Evolutionary conservation across 1,140 invertebrate genomes (phyloP).

Genomic region (Yoshiicerus persimilis): DNA sequence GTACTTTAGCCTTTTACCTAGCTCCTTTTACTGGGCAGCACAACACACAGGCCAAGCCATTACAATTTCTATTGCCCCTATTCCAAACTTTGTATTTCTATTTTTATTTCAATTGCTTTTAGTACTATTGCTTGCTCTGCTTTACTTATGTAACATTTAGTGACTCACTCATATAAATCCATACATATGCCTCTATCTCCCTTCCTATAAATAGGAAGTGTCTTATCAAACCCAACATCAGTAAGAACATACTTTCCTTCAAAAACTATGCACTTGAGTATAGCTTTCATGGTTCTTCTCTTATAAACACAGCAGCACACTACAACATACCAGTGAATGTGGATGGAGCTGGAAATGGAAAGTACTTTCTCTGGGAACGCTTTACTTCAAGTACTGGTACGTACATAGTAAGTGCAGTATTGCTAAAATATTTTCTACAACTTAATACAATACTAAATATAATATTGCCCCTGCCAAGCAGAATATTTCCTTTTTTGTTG

Average conservation of each 20-base stretch:
- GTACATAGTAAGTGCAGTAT: too few relatives aligned
- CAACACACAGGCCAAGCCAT: not conserved
- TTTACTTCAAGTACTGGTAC: too few relatives aligned
- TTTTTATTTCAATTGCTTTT: slow-evolving; percentile 7
- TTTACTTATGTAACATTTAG: not conserved
- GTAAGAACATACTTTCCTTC: not conserved
- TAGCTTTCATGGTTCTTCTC: not conserved
- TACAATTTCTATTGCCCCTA: not conserved
- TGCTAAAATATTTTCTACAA: not conserved
- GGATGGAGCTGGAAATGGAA: too few relatives aligned
- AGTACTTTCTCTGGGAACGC: too few relatives aligned
- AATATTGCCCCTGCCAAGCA: not conserved
- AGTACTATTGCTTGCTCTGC: not conserved
- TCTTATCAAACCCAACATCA: not conserved
- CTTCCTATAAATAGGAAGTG: not conserved
- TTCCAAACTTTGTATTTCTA: not conserved
- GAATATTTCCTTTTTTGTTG: too few relatives aligned
- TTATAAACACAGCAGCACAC: too few relatives aligned
- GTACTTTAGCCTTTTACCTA: not conserved
- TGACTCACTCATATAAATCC: not conserved
- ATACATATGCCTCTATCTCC: not conserved
- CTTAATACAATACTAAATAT: not conserved
- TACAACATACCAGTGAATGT: too few relatives aligned
- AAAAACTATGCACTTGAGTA: not conserved
- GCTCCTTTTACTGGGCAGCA: not conserved